These are phyloP conservation scores for Gymnocheta viridis DNA, from an alignment of 2,888 invertebrate species.

Conservation along the genomic window DNA sequence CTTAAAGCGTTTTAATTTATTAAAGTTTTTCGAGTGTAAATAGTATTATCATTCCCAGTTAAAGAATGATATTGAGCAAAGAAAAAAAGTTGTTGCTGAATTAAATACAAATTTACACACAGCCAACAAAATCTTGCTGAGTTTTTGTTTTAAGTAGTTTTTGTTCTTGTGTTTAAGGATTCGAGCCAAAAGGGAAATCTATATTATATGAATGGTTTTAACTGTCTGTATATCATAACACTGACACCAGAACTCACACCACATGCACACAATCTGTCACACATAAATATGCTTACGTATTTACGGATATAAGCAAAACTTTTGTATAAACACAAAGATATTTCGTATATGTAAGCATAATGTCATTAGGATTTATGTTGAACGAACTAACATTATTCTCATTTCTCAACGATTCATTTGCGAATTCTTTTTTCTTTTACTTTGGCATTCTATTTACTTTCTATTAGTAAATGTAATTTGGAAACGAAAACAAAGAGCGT, in stretches of 20 bases:
- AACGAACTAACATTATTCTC: neutral
- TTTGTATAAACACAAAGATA: neutral
- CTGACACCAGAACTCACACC: neutral
- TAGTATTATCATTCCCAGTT: neutral
- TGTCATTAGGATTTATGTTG: constrained; percentile 6
- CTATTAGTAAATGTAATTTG: neutral
- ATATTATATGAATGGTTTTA: neutral
- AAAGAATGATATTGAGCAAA: neutral
- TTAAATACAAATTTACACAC: constrained; percentile 20
- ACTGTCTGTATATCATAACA: neutral
- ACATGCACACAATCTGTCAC: neutral
- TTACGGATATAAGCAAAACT: neutral
- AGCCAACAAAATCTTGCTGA: neutral
- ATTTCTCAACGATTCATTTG: neutral
- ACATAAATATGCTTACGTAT: neutral
- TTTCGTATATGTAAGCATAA: neutral
- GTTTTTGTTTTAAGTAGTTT: neutral
- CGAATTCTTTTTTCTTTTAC: neutral
- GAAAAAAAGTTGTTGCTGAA: constrained; percentile 17
- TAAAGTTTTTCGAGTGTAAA: neutral
- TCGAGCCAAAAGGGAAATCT: neutral
- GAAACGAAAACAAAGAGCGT: neutral
- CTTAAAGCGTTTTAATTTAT: neutral
- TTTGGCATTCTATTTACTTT: neutral
- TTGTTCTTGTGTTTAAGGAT: neutral